Evolutionary conservation across 2,113 vertebrate genomes (phyloP), one percentile per base, ranked within the genome.

Genomic region (Xiphophorus couchianus): DNA sequence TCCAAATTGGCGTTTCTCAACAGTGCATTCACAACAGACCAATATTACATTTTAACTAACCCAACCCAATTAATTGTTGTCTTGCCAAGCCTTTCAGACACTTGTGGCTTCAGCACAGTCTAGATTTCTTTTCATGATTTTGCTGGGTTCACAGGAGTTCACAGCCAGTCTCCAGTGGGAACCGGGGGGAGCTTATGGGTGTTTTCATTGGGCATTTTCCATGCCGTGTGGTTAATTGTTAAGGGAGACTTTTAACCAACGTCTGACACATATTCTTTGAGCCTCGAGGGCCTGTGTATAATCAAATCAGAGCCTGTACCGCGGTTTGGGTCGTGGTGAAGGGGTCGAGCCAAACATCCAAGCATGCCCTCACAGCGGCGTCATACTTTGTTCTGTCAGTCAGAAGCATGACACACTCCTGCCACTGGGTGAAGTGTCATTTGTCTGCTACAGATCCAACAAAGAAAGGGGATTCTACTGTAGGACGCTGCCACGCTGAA

Each of bases 191-290:
- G 79, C 27, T 62, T 66, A 85, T 66, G 80, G 86, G 84, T 91
- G 90, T 92, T 92, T 92, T 89, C 67, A 51, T 91, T 90, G 84
- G 82, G 87, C 77, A 86, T 84, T 85, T 93, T 94, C 90, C 91
- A 91, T 88, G 84, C 75, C 66, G 77, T 92, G 92, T 84, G 90
- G 90, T 95, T 94, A 86, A 89, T 90, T 92, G 88, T 93, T 93
- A 87, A 82, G 82, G 88, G 89, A 87, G 88, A 91, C 82, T 88
- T 91, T 86, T 85, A 93, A 90, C 88, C 88, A 89, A 71, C n/a
- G 84, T 91, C 93, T 92, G 86, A 93, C 88, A 93, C 93, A 79
- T 84, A 85, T 80, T 90, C 89, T 88, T 82, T 84, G 84, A 84
- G 87, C 84, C 86, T 74, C 27, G 63, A 89, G 84, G 86, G 84